Percentiles rank a stretch among this genome's conserved stretches.
phyloP scores from a whole-genome alignment of 1,140 invertebrate genomes.

The Leguminivora glycinivorella region DNA sequence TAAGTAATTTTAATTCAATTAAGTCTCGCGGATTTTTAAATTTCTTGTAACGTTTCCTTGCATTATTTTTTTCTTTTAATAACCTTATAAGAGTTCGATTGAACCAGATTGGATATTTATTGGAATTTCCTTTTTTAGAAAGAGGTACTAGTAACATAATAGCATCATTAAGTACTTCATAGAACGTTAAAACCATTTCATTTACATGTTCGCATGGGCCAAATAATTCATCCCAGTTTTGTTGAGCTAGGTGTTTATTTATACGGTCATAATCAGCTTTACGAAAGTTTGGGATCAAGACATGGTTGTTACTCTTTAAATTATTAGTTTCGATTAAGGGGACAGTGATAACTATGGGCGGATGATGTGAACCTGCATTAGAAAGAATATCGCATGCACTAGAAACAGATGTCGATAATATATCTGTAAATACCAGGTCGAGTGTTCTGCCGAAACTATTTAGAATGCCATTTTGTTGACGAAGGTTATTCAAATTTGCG shows the following conservation, averaged over 20 bases:
- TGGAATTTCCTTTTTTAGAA: background rate
- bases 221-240: background rate
- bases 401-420: background rate
- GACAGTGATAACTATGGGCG: background rate
- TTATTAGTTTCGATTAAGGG: background rate
- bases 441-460: background rate
- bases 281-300: background rate
- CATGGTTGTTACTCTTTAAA: background rate
- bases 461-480: background rate
- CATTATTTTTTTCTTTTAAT: constrained; percentile 29
- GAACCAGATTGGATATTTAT: constrained; percentile 30
- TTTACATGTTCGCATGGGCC: background rate
- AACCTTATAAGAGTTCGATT: constrained; percentile 4
- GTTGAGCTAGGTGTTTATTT: background rate
- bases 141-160: background rate
- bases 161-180: background rate
- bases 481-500: background rate
- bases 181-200: constrained; percentile 11
- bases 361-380: background rate
- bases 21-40: constrained; percentile 33
- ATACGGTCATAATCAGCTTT: background rate
- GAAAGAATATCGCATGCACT: background rate
- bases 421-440: background rate
- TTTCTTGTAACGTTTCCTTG: constrained; percentile 7
- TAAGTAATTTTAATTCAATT: constrained; percentile 28